A percentile compares a stretch with the other conserved stretches of the same genome.
Evolutionary conservation across 1,140 invertebrate genomes (phyloP).

Genomic region (Leguminivora glycinivorella): DNA sequence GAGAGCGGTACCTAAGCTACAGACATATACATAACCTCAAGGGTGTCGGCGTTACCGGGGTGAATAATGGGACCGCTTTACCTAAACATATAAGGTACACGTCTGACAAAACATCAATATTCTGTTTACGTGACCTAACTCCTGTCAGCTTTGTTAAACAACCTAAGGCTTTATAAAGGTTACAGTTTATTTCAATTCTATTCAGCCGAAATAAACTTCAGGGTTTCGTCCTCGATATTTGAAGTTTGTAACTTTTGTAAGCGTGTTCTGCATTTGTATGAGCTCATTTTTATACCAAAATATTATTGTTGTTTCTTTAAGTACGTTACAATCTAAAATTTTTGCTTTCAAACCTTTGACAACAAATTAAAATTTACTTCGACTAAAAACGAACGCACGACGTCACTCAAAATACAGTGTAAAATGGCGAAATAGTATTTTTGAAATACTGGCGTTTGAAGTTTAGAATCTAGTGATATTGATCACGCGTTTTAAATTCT

Average conservation of each 20-base stretch:
- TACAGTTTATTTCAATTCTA: not conserved
- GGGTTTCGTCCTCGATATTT: constrained; percentile 1
- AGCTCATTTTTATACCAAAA: not conserved
- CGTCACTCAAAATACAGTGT: no score
- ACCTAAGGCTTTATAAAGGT: not conserved
- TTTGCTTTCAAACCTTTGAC: not conserved
- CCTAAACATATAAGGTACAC: constrained; percentile 14
- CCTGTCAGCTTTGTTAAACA: constrained; percentile 10
- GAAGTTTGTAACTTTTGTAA: not conserved
- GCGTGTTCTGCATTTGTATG: not conserved
- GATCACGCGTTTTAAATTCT: no score
- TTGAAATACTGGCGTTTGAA: no score
- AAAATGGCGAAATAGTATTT: no score
- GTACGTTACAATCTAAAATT: not conserved
- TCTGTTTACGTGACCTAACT: constrained; percentile 25
- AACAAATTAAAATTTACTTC: not conserved
- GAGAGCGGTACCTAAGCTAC: no score
- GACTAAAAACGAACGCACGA: no score
- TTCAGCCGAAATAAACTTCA: constrained; percentile 8
- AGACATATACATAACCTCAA: not conserved
- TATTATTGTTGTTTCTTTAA: not conserved
- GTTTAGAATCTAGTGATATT: no score
- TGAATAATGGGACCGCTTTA: constrained; percentile 17
- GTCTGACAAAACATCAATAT: constrained; percentile 23
- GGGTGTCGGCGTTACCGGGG: not conserved